Conservation (phyloP, 1,140 invertebrate genomes). For the Drosophila triauraria region DNA sequence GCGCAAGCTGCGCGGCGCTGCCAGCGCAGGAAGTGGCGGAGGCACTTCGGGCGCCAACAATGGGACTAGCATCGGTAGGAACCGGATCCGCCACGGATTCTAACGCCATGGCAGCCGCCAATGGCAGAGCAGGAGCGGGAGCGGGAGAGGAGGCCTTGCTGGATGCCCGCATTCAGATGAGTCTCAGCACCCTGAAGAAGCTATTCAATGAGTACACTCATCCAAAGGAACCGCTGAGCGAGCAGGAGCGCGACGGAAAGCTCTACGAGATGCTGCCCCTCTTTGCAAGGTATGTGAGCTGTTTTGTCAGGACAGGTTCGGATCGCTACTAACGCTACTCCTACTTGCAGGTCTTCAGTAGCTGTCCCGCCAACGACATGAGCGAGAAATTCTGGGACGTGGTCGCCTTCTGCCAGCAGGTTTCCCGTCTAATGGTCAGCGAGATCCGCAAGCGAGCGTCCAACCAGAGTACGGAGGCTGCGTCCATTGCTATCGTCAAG, state of each 20-base stretch:
- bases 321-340: neutral
- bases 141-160: conserved; percentile 85
- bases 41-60: conserved; percentile 26
- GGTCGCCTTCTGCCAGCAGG: conserved; percentile 96
- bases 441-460: conserved; percentile 97
- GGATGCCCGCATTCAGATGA: conserved; percentile 93
- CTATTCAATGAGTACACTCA: conserved; percentile 97
- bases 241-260: conserved; percentile 95
- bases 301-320: too few relatives aligned
- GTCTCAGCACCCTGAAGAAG: conserved; percentile 98
- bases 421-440: conserved; percentile 97
- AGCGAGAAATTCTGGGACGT: conserved; percentile 98
- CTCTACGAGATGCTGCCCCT: conserved; percentile 99
- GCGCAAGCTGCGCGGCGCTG: conserved; percentile 91
- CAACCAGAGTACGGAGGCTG: conserved; percentile 97
- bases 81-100: conserved; percentile 66
- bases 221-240: conserved; percentile 91
- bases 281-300: conserved; percentile 95
- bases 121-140: conserved; percentile 56
- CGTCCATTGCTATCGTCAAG: conserved; percentile 97
- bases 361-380: conserved; percentile 95
- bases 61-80: conserved; percentile 27
- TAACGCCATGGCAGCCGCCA: conserved; percentile 30
- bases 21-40: conserved; percentile 69
- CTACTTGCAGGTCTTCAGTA: conserved; percentile 93